phyloP scores from a whole-genome alignment of 2,888 invertebrate species.

The Lasioglossum calceatum region DNA sequence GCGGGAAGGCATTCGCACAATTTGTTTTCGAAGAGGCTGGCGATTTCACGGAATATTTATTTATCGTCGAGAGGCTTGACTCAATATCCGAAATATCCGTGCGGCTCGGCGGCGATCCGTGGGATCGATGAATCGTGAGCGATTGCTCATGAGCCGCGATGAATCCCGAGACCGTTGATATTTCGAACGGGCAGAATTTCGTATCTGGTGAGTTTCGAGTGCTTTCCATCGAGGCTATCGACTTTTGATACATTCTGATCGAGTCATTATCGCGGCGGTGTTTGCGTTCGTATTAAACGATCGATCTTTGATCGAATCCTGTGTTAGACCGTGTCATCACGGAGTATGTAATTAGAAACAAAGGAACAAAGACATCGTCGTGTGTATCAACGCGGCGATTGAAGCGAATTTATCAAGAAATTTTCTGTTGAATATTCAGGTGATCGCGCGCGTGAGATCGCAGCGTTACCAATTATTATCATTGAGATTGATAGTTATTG shows the following conservation, averaged over 20 bases:
- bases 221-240: constrained; percentile 28
- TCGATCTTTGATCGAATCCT: constrained; percentile 3
- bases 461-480: neutral
- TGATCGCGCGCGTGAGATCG: neutral
- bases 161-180: constrained; percentile 42
- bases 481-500: neutral
- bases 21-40: neutral
- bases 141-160: constrained; percentile 56
- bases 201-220: constrained; percentile 37
- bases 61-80: neutral
- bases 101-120: constrained; percentile 11
- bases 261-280: constrained; percentile 28
- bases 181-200: constrained; percentile 45
- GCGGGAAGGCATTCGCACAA: neutral
- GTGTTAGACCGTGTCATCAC: neutral
- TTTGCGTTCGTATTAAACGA: constrained; percentile 11
- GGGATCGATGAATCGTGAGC: constrained; percentile 24
- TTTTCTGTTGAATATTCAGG: neutral
- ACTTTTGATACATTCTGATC: constrained; percentile 28
- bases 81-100: constrained; percentile 26
- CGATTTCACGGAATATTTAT: neutral
- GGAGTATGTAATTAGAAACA: neutral
- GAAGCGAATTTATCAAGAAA: neutral
- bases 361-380: neutral
- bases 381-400: neutral